A percentile compares a stretch with the other conserved stretches of the same genome.
Conservation (phyloP, 2,113 vertebrate genomes). For the Ceyx margarethae region DNA sequence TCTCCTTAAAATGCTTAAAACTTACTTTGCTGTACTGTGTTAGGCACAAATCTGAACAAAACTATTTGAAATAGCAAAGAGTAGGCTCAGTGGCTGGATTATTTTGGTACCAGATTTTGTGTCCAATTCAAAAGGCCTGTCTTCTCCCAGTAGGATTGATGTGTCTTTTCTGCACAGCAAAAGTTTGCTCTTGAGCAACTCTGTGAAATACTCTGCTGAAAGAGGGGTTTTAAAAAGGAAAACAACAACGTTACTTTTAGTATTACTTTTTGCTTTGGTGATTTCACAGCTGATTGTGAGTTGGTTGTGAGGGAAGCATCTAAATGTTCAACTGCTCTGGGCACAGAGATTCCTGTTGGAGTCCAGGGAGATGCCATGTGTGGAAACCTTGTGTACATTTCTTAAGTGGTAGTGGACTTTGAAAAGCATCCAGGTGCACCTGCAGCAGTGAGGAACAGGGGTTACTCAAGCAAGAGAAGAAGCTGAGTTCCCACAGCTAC, state of each 20-base stretch:
- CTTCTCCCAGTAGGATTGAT: constrained; percentile 4
- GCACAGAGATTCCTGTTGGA: background rate
- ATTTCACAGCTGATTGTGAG: background rate
- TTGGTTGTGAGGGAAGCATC: background rate
- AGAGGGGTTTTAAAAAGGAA: background rate
- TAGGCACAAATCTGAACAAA: constrained; percentile 45
- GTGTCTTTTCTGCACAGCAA: constrained; percentile 24
- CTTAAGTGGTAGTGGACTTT: background rate
- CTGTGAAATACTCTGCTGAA: constrained; percentile 27
- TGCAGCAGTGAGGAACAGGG: background rate
- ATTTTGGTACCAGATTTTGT: constrained; percentile 23
- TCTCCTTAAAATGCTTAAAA: constrained; percentile 57
- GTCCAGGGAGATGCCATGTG: background rate
- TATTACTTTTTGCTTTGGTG: background rate
- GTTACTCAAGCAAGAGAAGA: background rate
- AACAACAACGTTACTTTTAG: background rate
- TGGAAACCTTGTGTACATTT: background rate
- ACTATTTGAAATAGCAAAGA: constrained; percentile 33
- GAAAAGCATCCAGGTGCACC: background rate
- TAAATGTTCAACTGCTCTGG: background rate
- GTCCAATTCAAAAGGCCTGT: constrained; percentile 16
- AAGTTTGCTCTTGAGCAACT: constrained; percentile 29
- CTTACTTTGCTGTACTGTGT: constrained; percentile 41
- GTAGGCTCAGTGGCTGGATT: constrained; percentile 13
- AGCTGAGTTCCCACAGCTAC: background rate